A percentile compares a stretch with the other conserved stretches of the same genome.
phyloP scores from a whole-genome alignment of 2,797 vertebrate species.

The Triplophysa yarkandensis region DNA sequence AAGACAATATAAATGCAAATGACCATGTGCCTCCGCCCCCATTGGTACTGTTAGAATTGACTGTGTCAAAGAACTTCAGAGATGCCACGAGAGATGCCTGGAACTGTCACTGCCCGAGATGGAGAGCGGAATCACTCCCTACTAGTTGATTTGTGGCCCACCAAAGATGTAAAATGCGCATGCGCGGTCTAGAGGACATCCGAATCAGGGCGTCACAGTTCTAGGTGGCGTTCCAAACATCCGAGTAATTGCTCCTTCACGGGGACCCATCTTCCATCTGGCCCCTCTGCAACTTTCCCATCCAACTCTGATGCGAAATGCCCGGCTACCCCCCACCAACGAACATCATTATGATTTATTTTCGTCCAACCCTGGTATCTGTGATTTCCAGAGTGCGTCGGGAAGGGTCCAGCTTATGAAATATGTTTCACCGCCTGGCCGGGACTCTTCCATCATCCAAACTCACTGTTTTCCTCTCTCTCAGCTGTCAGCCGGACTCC shows the following conservation, averaged over 20 bases:
- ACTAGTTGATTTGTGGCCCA: conserved; percentile 64
- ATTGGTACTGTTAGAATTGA: conserved; percentile 52
- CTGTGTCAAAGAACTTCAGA: conserved; percentile 57
- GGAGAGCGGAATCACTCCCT: conserved; percentile 51
- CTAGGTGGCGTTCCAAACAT: conserved; percentile 68
- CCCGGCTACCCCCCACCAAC: conserved; percentile 27
- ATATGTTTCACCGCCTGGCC: conserved; percentile 60
- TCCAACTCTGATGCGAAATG: conserved; percentile 66
- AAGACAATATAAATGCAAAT: conserved; percentile 61
- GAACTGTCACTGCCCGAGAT: conserved; percentile 68
- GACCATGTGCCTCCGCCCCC: conserved; percentile 55
- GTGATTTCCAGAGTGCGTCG: conserved; percentile 64
- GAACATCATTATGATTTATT: conserved; percentile 66
- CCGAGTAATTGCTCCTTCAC: conserved; percentile 71
- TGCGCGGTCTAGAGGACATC: conserved; percentile 61
- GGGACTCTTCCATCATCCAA: conserved; percentile 59
- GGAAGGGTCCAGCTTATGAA: conserved; percentile 60
- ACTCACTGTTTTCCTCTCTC: conserved; percentile 26
- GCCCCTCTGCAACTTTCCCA: conserved; percentile 54
- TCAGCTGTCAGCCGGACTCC: conserved; percentile 39
- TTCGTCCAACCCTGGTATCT: conserved; percentile 63
- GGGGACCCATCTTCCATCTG: conserved; percentile 64
- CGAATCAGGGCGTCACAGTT: conserved; percentile 59
- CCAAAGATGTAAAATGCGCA: conserved; percentile 57
- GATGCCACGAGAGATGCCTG: conserved; percentile 66